Percentiles rank a stretch among this genome's conserved stretches.
Evolutionary conservation across 2,888 invertebrate species (phyloP).

Genomic region (Drosophila dives): DNA sequence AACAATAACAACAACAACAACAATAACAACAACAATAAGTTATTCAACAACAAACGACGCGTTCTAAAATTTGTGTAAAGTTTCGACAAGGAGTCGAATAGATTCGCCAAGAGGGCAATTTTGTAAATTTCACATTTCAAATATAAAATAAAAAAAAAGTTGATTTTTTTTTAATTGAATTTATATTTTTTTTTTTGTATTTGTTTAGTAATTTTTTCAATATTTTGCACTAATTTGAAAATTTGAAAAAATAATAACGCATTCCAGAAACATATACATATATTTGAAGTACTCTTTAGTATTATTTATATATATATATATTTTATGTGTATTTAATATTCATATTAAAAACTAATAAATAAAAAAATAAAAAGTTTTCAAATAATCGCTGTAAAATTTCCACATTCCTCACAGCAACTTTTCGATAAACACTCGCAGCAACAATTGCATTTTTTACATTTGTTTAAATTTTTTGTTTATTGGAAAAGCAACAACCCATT

Average conservation of each 20-base stretch:
- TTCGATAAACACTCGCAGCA: slow-evolving; percentile 52
- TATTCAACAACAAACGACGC: slow-evolving; percentile 62
- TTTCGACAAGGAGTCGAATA: slow-evolving; percentile 61
- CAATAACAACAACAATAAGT: slow-evolving; percentile 51
- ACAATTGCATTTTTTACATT: slow-evolving; percentile 59
- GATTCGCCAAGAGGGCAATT: slow-evolving; percentile 58
- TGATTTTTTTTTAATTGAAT: too few relatives aligned
- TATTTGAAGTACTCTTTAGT: not conserved
- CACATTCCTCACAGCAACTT: slow-evolving; percentile 17
- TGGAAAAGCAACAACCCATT: slow-evolving; percentile 56
- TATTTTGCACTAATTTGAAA: not conserved
- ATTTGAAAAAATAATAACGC: too few relatives aligned
- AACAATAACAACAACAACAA: slow-evolving; percentile 30
- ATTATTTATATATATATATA: not conserved
- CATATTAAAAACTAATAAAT: not conserved
- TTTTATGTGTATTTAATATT: not conserved
- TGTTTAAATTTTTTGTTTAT: slow-evolving; percentile 73
- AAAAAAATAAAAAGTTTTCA: not conserved
- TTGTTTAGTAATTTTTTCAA: not conserved
- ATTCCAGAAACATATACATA: not conserved
- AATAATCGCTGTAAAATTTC: not conserved
- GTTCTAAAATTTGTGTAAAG: slow-evolving; percentile 60
- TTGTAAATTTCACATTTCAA: slow-evolving; percentile 3
- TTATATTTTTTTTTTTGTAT: not conserved
- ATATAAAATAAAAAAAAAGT: not conserved